Evolutionary conservation across 2,797 vertebrate genomes (phyloP), one percentile per base, ranked within the genome.

Genomic region (Artibeus jamaicensis): DNA sequence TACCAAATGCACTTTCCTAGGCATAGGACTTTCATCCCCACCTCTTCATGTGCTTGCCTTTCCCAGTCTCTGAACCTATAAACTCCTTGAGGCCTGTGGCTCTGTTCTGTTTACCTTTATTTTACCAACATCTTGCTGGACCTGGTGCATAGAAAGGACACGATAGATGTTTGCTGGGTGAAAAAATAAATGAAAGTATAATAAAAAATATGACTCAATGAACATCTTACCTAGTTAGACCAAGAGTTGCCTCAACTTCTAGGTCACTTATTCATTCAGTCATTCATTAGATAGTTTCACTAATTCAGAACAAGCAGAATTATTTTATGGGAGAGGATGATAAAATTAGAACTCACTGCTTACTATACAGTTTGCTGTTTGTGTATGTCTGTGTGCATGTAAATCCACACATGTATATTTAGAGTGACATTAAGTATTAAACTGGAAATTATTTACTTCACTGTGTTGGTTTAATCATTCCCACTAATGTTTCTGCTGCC

Each of bases 401-500:
- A 86, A 86, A 89, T 39, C 78, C 44, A 76, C 21, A 71, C 74
- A 24, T 62, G n/a, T 55, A 39, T 92, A 59, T 79, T 85, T 95
- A 79, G 83, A 84, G 84, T 37, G 42, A 86, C 83, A 89, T 87
- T 73, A 88, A 74, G 73, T 76, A 89, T 95, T 95, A 89, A 86
- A 79, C 32, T 55, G 70, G 62, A 93, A 82, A 89, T 92, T 81
- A 92, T 96, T 96, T 91, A 86, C 95, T 94, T 96, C 86, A 77
- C 71, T 68, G 67, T 87, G 76, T 94, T 95, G 91, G 39, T 78
- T 93, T 96, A 96, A 79, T 97, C 91, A 81, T 95, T 77, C 62
- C 65, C 79, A 68, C 96, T 95, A 95, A 96, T 97, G 96, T 96
- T 91, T 97, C 76, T 96, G 95, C 95, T 97, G 95, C 93, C 79